These are phyloP conservation scores for Drosophila gunungcola DNA, from an alignment of 1,140 invertebrate genomes.

Conservation along the genomic window DNA sequence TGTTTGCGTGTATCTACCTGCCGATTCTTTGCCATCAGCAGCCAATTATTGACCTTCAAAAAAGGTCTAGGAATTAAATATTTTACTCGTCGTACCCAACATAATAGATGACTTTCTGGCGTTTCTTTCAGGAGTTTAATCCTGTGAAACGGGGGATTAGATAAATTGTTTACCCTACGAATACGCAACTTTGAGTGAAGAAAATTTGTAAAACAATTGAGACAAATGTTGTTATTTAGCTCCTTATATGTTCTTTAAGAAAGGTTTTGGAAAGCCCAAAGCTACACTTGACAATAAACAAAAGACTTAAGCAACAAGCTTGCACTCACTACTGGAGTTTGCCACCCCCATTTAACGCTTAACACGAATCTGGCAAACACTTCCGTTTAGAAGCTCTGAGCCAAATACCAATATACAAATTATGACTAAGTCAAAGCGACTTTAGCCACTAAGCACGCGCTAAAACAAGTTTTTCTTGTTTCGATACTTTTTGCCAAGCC, in stretches of 20 bases:
- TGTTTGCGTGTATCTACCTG: slow-evolving; percentile 23
- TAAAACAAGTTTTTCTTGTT: slow-evolving; percentile 69
- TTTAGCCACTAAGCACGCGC: slow-evolving; percentile 58
- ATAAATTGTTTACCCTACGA: slow-evolving; percentile 2
- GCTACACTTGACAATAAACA: background rate
- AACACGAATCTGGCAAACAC: slow-evolving; percentile 19
- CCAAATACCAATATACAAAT: slow-evolving; percentile 57
- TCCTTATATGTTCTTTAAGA: background rate
- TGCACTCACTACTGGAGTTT: slow-evolving; percentile 1
- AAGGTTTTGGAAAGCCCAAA: background rate
- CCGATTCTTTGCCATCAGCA: slow-evolving; percentile 39
- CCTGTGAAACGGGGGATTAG: slow-evolving; percentile 39
- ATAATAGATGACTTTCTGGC: slow-evolving; percentile 44
- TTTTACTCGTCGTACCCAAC: slow-evolving; percentile 8
- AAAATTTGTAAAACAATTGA: too few relatives aligned
- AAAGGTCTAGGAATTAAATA: slow-evolving; percentile 26
- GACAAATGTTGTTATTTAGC: too few relatives aligned
- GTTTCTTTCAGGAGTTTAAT: slow-evolving; percentile 29
- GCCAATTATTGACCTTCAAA: slow-evolving; percentile 34
- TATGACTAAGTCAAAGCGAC: slow-evolving; percentile 68
- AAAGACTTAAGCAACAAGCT: slow-evolving; percentile 43
- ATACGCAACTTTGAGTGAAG: too few relatives aligned
- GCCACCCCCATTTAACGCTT: slow-evolving; percentile 7
- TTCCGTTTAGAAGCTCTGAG: slow-evolving; percentile 57
- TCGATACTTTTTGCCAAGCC: slow-evolving; percentile 33